Percentiles rank a stretch among this genome's conserved stretches.
These are phyloP conservation scores for Ridgeia piscesae DNA, from an alignment of 1,140 invertebrate species.

Conservation along the genomic window DNA sequence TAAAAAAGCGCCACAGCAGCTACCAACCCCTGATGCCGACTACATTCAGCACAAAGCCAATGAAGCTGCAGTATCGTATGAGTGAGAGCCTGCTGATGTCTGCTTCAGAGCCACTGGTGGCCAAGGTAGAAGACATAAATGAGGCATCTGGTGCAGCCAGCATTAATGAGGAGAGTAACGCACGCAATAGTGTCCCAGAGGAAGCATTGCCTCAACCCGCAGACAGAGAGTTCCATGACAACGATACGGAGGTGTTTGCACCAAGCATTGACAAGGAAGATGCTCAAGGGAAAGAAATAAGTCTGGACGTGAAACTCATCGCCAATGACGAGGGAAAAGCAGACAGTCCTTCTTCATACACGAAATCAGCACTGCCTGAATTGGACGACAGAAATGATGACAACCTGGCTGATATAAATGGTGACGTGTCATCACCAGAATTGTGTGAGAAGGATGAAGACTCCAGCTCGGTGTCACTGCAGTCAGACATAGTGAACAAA, in stretches of 20 bases:
- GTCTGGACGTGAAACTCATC: not conserved
- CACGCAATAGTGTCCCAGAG: not conserved
- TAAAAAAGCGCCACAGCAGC: not conserved
- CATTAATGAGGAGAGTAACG: not conserved
- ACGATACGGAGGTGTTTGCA: not conserved
- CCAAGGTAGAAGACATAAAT: not conserved
- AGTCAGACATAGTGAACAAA: not conserved
- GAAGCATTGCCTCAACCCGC: not conserved
- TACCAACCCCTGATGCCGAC: not conserved
- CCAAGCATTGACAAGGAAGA: not conserved
- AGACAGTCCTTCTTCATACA: not conserved
- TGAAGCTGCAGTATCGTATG: not conserved
- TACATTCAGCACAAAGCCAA: not conserved
- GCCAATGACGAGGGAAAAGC: not conserved
- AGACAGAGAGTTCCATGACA: not conserved
- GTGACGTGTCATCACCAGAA: not conserved
- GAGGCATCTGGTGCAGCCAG: not conserved
- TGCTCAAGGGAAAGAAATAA: not conserved
- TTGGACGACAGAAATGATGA: not conserved
- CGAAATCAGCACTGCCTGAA: not conserved
- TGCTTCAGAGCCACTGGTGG: not conserved
- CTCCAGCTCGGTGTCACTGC: not conserved
- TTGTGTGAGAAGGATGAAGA: not conserved
- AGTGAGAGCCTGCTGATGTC: not conserved
- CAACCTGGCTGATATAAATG: not conserved